Base-by-base conservation (phyloP, 2,888 invertebrate genomes). In the Cephus nigrinus region DNA sequence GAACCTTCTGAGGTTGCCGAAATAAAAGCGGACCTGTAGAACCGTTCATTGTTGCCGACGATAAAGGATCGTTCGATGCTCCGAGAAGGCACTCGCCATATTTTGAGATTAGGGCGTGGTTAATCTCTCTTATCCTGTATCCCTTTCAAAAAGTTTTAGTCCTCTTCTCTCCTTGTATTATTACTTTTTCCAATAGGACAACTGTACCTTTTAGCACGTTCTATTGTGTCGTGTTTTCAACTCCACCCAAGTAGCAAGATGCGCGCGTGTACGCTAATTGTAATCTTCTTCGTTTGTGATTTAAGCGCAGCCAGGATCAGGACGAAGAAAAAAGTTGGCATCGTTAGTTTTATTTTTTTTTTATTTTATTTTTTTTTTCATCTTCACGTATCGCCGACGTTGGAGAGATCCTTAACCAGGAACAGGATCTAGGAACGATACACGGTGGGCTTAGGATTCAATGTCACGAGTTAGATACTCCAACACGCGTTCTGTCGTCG, bases 221-320 rank as follows among this genome's bases (percentile, higher is more conserved):
- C 68, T 78, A 84, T 85, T 84, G 84, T 82, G 76, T 81, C 76
- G 73, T 35, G 36, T 73, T 74, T 75, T 76, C 76, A 35, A 73
- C 74, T 69, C 31, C 71, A 74, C 36, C 73, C 68, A 23, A 36
- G 40, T 68, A 69, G n/a, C 32, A 32, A 31, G 71, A 33, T 82
- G 80, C 79, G 79, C 78, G 78, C 82, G 69, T 82, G 82, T 81
- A 82, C 82, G 83, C 82, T 87, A 87, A 87, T 87, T 87, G 84
- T 87, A 87, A 87, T 87, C 87, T 87, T 84, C 85, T 82, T 83
- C 85, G 77, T 79, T 69, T 40, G 83, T 84, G 86, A 86, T 85
- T 84, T 80, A 82, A 79, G 80, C 80, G 80, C 79, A 78, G 78
- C 73, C 80, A 80, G 80, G 78, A 74, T 78, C 77, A 55, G 72